phyloP scores from a whole-genome alignment of 2,113 vertebrate species.

The Hucho hucho region DNA sequence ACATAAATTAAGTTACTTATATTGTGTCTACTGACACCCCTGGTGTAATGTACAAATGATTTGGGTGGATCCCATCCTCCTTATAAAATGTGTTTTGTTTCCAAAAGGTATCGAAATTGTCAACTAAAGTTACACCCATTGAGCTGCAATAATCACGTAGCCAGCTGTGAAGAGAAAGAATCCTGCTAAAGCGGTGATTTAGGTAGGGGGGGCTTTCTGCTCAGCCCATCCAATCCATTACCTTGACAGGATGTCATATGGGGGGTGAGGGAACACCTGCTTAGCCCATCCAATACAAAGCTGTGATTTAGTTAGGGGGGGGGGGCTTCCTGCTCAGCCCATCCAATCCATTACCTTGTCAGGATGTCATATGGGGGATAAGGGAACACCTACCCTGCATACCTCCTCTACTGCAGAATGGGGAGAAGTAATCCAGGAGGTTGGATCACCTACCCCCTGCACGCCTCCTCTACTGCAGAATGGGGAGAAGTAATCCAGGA shows the following conservation, averaged over 20 bases:
- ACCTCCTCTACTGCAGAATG: slow-evolving; percentile 22
- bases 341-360: slow-evolving; percentile 57
- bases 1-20: too few species aligned
- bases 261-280: background rate
- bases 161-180: too few species aligned
- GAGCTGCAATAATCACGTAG: too few species aligned
- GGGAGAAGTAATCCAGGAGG: slow-evolving; percentile 47
- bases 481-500: slow-evolving; percentile 46
- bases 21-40: too few species aligned
- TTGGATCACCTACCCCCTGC: slow-evolving; percentile 43
- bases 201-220: too few species aligned
- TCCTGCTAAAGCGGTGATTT: too few species aligned
- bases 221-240: slow-evolving; percentile 44
- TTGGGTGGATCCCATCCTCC: too few species aligned
- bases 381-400: slow-evolving; percentile 37
- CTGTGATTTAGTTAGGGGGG: slow-evolving; percentile 21
- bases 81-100: too few species aligned
- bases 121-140: too few species aligned
- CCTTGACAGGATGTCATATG: slow-evolving; percentile 54
- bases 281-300: slow-evolving; percentile 30
- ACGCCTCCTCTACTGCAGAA: too few species aligned
- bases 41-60: too few species aligned
- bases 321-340: slow-evolving; percentile 24
- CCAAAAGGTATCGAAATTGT: too few species aligned
- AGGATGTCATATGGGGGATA: slow-evolving; percentile 42